A percentile compares a stretch with the other conserved stretches of the same genome.
phyloP scores from a whole-genome alignment of 2,113 vertebrate genomes.

The Poeciliopsis occidentalis region DNA sequence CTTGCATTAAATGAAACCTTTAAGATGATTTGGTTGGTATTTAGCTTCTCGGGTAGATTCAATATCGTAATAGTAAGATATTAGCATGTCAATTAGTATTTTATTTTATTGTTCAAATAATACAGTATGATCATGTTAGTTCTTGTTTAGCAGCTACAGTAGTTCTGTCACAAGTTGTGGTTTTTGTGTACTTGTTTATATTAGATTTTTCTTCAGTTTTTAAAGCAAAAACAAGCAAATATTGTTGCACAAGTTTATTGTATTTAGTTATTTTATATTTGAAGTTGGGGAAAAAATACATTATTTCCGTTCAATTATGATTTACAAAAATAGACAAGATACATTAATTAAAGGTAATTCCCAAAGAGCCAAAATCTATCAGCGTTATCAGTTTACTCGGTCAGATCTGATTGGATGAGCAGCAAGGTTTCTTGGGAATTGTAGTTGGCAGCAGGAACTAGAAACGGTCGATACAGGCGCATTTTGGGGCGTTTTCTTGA shows the following conservation, averaged over 20 bases:
- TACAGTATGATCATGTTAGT: too few relatives aligned
- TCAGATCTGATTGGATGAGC: constrained; percentile 39
- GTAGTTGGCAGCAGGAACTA: constrained; percentile 51
- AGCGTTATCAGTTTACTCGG: not conserved
- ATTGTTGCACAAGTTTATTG: not conserved
- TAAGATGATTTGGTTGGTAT: not conserved
- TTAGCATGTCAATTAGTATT: too few relatives aligned
- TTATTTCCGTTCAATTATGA: too few relatives aligned
- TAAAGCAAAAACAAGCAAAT: too few relatives aligned
- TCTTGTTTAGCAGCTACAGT: too few relatives aligned
- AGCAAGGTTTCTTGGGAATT: not conserved
- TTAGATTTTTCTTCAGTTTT: not conserved
- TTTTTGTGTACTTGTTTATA: too few relatives aligned
- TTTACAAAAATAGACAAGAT: too few relatives aligned
- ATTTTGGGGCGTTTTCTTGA: not conserved
- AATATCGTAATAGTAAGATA: too few relatives aligned
- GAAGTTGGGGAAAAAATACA: too few relatives aligned
- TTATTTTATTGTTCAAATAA: too few relatives aligned
- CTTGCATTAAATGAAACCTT: not conserved
- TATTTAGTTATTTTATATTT: not conserved
- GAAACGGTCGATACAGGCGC: not conserved
- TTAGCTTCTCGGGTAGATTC: too few relatives aligned
- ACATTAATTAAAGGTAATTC: not conserved
- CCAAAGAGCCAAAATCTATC: not conserved
- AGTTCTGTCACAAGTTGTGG: too few relatives aligned